Evolutionary conservation across 2,797 vertebrate genomes (phyloP).

Genomic region (Miopithecus talapoin): DNA sequence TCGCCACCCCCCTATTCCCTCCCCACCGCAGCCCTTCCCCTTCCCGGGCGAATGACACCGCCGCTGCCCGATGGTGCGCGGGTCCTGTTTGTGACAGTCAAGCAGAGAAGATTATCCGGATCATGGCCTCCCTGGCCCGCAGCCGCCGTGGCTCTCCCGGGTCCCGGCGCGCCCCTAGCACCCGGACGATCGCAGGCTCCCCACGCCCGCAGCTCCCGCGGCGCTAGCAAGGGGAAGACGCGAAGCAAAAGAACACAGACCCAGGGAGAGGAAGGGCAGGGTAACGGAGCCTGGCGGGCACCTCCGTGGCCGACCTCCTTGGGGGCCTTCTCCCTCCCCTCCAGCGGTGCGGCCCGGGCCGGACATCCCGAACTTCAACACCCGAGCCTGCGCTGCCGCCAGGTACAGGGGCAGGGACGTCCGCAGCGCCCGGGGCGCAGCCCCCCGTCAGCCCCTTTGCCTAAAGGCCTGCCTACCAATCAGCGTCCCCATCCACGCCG

Average conservation of each 20-base stretch:
- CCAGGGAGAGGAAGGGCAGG: neutral
- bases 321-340: neutral
- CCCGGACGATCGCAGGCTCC: neutral
- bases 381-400: neutral
- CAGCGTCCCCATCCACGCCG: neutral
- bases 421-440: neutral
- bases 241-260: slow-evolving; percentile 65
- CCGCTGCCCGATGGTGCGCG: slow-evolving; percentile 36
- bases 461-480: slow-evolving; percentile 29
- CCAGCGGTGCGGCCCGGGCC: neutral
- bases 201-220: neutral
- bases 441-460: neutral
- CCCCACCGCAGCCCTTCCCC: slow-evolving; percentile 50
- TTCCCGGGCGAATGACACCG: slow-evolving; percentile 51
- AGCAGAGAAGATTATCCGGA: slow-evolving; percentile 82
- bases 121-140: slow-evolving; percentile 82
- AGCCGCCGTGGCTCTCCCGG: slow-evolving; percentile 28
- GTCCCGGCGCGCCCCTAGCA: slow-evolving; percentile 42
- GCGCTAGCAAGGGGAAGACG: slow-evolving; percentile 17
- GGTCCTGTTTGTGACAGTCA: slow-evolving; percentile 76
- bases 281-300: neutral
- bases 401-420: neutral
- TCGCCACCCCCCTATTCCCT: neutral
- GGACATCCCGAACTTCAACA: slow-evolving; percentile 78
- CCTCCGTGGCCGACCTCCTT: slow-evolving; percentile 35